A percentile compares a stretch with the other conserved stretches of the same genome.
Evolutionary conservation across 1,140 invertebrate genomes (phyloP).

Genomic region (Ostrea denselamellosa): DNA sequence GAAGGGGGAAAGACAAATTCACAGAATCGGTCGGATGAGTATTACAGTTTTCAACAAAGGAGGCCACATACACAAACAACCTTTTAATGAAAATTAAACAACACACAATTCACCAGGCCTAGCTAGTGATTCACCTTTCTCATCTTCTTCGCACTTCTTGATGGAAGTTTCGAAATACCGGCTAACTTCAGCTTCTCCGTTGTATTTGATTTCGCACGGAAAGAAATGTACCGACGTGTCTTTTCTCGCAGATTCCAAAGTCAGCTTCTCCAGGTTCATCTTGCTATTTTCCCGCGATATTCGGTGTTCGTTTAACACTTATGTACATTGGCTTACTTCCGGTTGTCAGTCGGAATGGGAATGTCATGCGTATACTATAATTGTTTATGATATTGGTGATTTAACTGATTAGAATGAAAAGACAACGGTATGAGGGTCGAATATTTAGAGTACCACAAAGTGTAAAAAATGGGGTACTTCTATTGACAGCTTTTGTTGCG

Average conservation of each 20-base stretch:
- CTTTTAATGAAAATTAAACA: too few species aligned
- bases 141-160: conserved; percentile 44
- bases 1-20: too few species aligned
- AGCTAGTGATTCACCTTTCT: background rate
- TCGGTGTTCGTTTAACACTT: too few species aligned
- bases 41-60: too few species aligned
- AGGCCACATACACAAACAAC: too few species aligned
- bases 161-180: conserved; percentile 85
- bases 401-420: conserved; percentile 15
- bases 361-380: background rate
- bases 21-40: too few species aligned
- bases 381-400: background rate
- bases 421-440: background rate
- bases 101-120: too few species aligned
- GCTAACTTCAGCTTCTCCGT: conserved; percentile 85
- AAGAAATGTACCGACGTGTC: conserved; percentile 82
- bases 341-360: background rate
- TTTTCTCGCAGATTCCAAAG: conserved; percentile 10
- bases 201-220: conserved; percentile 86
- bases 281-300: background rate
- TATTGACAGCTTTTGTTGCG: background rate
- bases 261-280: conserved; percentile 1
- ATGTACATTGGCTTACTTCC: background rate
- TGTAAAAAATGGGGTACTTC: background rate
- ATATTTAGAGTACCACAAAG: background rate